These are phyloP conservation scores for Dreissena polymorpha DNA, from an alignment of 1,140 invertebrate genomes.

Conservation along the genomic window DNA sequence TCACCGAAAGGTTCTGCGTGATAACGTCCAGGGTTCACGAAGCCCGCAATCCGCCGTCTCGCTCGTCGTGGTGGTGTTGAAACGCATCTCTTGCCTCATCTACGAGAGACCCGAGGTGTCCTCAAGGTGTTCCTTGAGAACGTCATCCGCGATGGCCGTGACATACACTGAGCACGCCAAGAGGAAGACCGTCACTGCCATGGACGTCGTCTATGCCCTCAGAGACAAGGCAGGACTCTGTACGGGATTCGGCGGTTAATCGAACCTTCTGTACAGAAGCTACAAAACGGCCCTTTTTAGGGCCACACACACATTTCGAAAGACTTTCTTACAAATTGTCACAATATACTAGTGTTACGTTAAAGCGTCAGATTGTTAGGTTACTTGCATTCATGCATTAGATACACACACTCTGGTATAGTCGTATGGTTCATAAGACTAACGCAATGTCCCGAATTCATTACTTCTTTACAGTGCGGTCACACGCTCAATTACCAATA, in stretches of 20 bases:
- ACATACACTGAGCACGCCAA: constrained; percentile 93
- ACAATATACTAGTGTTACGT: constrained; percentile 81
- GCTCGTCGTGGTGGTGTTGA: constrained; percentile 88
- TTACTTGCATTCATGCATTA: background rate
- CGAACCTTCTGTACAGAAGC: background rate
- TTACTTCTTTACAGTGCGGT: too few relatives aligned
- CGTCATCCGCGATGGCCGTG: constrained; percentile 90
- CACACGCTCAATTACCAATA: too few relatives aligned
- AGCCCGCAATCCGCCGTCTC: constrained; percentile 85
- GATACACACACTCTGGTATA: too few relatives aligned
- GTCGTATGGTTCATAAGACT: too few relatives aligned
- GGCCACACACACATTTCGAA: constrained; percentile 52
- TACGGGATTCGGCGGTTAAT: constrained; percentile 84
- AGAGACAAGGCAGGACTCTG: constrained; percentile 88
- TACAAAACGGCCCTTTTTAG: constrained; percentile 61
- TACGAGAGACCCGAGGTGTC: constrained; percentile 81
- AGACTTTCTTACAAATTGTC: constrained; percentile 82
- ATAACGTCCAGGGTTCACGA: constrained; percentile 89
- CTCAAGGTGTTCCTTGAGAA: constrained; percentile 90
- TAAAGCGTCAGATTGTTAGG: background rate
- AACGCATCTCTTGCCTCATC: constrained; percentile 88
- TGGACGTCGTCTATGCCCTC: constrained; percentile 93
- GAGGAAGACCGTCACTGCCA: constrained; percentile 90
- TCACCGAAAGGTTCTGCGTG: constrained; percentile 81
- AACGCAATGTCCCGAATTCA: too few relatives aligned